phyloP scores from a whole-genome alignment of 1,140 invertebrate species.

The Drosophila repleta region DNA sequence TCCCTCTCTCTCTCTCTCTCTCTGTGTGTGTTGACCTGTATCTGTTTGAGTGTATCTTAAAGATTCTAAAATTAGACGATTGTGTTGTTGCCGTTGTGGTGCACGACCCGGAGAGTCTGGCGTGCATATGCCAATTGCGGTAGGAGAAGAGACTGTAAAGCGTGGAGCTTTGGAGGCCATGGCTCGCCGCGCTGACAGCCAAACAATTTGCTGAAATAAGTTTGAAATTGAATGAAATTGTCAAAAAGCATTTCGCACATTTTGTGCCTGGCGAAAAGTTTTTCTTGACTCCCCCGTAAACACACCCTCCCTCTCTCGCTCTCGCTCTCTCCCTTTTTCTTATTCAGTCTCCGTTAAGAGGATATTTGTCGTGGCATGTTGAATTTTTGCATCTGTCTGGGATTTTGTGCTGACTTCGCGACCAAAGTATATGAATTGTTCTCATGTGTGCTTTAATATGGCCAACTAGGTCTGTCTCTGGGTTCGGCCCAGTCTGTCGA shows the following conservation, averaged over 20 bases:
- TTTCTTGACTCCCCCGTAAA: background rate
- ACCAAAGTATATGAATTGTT: slow-evolving; percentile 38
- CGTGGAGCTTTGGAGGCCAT: slow-evolving; percentile 22
- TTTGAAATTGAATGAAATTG: slow-evolving; percentile 82
- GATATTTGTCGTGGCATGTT: slow-evolving; percentile 31
- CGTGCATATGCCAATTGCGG: slow-evolving; percentile 77
- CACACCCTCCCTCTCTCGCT: background rate
- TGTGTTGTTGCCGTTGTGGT: slow-evolving; percentile 51
- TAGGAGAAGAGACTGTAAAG: slow-evolving; percentile 60
- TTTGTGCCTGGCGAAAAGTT: slow-evolving; percentile 51
- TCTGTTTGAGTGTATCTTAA: slow-evolving; percentile 82
- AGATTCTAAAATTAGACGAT: slow-evolving; percentile 82
- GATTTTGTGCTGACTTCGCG: slow-evolving; percentile 27
- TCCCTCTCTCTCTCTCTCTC: background rate
- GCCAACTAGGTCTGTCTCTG: slow-evolving; percentile 25
- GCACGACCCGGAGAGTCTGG: slow-evolving; percentile 48
- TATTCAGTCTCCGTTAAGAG: background rate
- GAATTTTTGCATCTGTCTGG: slow-evolving; percentile 37
- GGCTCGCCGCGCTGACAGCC: slow-evolving; percentile 70
- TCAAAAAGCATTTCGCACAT: slow-evolving; percentile 81
- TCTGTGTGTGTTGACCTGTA: slow-evolving; percentile 1
- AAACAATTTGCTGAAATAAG: slow-evolving; percentile 82
- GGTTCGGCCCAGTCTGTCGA: slow-evolving; percentile 47
- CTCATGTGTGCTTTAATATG: slow-evolving; percentile 71
- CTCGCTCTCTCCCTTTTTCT: background rate